Evolutionary conservation across 64 coral and sea anemone species (phyloP), one percentile per base, ranked within the genome.

Genomic region (Montipora cactus): DNA sequence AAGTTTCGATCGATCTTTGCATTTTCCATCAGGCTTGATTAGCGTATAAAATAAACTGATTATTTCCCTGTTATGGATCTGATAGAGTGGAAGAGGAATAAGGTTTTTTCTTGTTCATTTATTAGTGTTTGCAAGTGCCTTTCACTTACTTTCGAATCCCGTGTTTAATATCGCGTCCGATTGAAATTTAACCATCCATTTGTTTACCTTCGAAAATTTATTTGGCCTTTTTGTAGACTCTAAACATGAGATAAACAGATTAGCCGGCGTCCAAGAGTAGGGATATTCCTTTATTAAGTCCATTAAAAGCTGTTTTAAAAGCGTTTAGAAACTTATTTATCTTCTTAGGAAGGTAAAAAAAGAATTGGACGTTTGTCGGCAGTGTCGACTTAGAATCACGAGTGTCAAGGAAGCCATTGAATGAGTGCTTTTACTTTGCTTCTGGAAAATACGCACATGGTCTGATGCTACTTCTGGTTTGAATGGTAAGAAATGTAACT

Each of bases 161-260:
- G 44, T 37, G 37, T 37, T 37, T 37, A 37, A 37, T 37, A 37
- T 37, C 37, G 37, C 2, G 37, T 70, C 15, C 19, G 61, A 20
- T 20, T 5, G 64, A 9, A 46, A 47, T 19, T 67, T 47, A 84
- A 84, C 81, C 81, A 59, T 86, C 47, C 46, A 12, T 72, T 70
- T 86, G 66, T 72, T 86, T 86, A 86, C 66, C 82, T 71, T 21
- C 2, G 7, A 47, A 10, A 86, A 51, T 71, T 71, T 71, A 22
- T 50, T 86, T 11, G 46, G 8, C 66, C 49, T 70, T 50, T 70
- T 67, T 28, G 67, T 21, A 15, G 16, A 49, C 18, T 19, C 49
- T 51, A 86, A 86, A 71, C 82, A 86, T 49, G 82, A 62, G 82
- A 86, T 86, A 72, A 70, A 44, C 46, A 86, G 82, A 72, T 71